These are phyloP conservation scores for Antennarius striatus DNA, from an alignment of 2,113 vertebrate genomes.

Conservation along the genomic window DNA sequence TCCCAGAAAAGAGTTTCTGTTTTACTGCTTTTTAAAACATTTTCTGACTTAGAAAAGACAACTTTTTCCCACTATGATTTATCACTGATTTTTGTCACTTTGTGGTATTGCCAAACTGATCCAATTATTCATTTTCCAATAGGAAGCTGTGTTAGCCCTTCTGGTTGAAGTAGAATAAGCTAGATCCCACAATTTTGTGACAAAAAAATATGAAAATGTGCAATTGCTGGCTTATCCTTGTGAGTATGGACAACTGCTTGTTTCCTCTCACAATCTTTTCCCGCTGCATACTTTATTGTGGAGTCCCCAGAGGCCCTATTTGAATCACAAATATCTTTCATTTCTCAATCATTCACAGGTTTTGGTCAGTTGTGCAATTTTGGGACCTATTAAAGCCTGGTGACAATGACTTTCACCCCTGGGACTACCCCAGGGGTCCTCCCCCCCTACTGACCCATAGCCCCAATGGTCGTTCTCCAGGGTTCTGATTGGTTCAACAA, in stretches of 20 bases:
- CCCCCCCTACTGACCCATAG: slow-evolving; percentile 63
- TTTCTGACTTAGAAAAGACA: slow-evolving; percentile 15
- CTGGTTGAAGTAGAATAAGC: slow-evolving; percentile 25
- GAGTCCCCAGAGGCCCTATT: slow-evolving; percentile 66
- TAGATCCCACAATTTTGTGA: slow-evolving; percentile 64
- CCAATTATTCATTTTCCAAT: slow-evolving; percentile 27
- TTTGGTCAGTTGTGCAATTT: slow-evolving; percentile 74
- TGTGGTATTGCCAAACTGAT: slow-evolving; percentile 21
- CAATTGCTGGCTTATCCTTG: slow-evolving; percentile 59
- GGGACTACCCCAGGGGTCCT: slow-evolving; percentile 56
- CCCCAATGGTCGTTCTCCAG: slow-evolving; percentile 17
- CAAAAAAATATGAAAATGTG: slow-evolving; percentile 67
- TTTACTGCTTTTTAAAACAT: slow-evolving; percentile 30
- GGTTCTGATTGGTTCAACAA: slow-evolving; percentile 58
- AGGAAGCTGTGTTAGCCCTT: slow-evolving; percentile 10
- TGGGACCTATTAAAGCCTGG: slow-evolving; percentile 60
- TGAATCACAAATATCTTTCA: slow-evolving; percentile 77
- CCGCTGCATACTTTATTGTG: slow-evolving; percentile 51
- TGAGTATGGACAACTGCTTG: slow-evolving; percentile 48
- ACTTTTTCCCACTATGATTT: slow-evolving; percentile 14
- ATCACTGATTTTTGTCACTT: too few species aligned
- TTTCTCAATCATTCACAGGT: slow-evolving; percentile 69
- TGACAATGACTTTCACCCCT: slow-evolving; percentile 77
- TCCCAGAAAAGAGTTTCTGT: slow-evolving; percentile 4
- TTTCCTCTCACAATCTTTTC: slow-evolving; percentile 61